A percentile compares a stretch with the other conserved stretches of the same genome.
These are phyloP conservation scores for Machimus rusticus DNA, from an alignment of 2,888 invertebrate genomes.

Conservation along the genomic window DNA sequence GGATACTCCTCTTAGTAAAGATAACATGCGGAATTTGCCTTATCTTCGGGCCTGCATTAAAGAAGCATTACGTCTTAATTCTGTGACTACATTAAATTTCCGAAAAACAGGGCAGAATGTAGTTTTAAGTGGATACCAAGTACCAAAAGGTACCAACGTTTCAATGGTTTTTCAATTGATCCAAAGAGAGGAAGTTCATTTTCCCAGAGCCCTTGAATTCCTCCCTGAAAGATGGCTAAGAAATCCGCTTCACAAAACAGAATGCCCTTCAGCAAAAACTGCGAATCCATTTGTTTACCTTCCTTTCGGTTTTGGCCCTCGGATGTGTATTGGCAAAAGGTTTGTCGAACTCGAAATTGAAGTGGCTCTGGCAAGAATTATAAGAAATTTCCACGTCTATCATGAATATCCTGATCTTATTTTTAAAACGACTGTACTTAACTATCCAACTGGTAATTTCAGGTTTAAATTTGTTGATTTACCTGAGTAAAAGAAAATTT, in stretches of 20 bases:
- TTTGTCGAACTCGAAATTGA: constrained; percentile 78
- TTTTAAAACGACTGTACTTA: constrained; percentile 53
- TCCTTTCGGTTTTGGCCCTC: constrained; percentile 57
- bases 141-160: constrained; percentile 72
- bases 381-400: constrained; percentile 61
- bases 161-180: constrained; percentile 76
- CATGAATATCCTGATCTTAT: constrained; percentile 57
- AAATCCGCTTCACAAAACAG: neutral
- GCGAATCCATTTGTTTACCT: constrained; percentile 54
- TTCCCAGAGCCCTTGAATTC: constrained; percentile 60
- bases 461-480: constrained; percentile 52
- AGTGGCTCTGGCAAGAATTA: constrained; percentile 63
- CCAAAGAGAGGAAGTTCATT: constrained; percentile 69
- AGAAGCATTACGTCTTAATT: constrained; percentile 72
- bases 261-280: constrained; percentile 49
- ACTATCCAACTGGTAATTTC: constrained; percentile 53
- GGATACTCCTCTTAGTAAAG: constrained; percentile 60
- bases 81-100: constrained; percentile 68
- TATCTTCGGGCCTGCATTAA: constrained; percentile 80
- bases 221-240: constrained; percentile 75
- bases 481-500: neutral
- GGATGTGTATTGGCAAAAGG: constrained; percentile 75
- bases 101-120: constrained; percentile 67
- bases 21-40: constrained; percentile 64
- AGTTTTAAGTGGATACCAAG: constrained; percentile 68